Base-by-base conservation (phyloP, 2,113 vertebrate genomes). In the Paratilapia polleni region DNA sequence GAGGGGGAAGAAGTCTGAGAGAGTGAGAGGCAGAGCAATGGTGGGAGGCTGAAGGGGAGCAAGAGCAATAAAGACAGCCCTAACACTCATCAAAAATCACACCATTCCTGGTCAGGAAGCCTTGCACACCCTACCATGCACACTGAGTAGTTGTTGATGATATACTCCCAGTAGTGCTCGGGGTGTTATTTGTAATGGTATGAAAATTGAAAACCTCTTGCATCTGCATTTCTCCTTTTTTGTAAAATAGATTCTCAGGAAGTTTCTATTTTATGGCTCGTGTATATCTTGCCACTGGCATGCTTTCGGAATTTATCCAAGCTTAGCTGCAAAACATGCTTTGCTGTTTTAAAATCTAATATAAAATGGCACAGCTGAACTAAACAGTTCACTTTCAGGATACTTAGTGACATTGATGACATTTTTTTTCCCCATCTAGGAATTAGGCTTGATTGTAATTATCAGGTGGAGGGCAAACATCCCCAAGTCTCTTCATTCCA, bases 91-190 rank as follows among this genome's bases (percentile, higher is more conserved):
- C 85, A 84, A 20, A 76, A 79, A 64, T 22, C 49, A 73, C 41
- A 63, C 13, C 8, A 17, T 22, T 36, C 24, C 81, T 59, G 78
- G 79, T 77, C 83, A 28, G 49, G 22, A 47, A 58, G 15, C 26
- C 22, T n/a, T 43, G n/a, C 28, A 84, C 80, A 89, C 47, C 61
- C 56, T 62, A 28, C 56, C 82, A 74, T 60, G 34, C 89, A 59
- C 81, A n/a, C 64, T 84, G 73, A 88, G 87, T 52, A 87, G 86
- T 81, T 82, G 88, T 66, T 88, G 83, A 82, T 84, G 77, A 88
- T 87, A 87, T 77, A 58, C 24, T 80, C 74, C 34, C 75, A 52
- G 58, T 36, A 43, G 43, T 73, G 58, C 84, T 78, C 38, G 7
- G 62, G 75, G 47, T 81, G 80, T 83, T 81, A 38, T 63, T 28